phyloP scores from a whole-genome alignment of 2,113 vertebrate species.

The Toxostoma redivivum region DNA sequence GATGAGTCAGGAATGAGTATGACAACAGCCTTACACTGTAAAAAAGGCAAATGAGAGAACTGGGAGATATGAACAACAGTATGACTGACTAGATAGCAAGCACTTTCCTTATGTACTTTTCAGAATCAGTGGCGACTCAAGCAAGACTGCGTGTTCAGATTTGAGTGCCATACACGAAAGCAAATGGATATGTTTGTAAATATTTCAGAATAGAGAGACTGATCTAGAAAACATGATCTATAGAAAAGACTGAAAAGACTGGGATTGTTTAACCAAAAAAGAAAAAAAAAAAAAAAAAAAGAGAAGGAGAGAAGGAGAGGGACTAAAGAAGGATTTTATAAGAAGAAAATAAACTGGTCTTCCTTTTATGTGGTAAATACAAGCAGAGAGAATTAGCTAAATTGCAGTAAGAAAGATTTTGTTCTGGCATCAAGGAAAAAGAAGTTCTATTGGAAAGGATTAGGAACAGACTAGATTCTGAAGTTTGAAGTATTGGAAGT shows the following conservation, averaged over 20 bases:
- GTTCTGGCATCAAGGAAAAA: not conserved
- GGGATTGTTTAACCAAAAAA: not conserved
- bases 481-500: not conserved
- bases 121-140: not conserved
- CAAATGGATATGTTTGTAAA: not conserved
- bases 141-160: not conserved
- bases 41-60: not conserved
- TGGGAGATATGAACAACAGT: not conserved
- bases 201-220: not conserved
- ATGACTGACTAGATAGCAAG: not conserved
- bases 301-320: fast-evolving
- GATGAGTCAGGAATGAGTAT: not conserved
- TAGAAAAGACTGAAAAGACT: not conserved
- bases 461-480: not conserved
- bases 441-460: not conserved
- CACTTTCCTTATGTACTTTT: not conserved
- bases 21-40: not conserved
- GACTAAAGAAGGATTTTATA: not conserved
- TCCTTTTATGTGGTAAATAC: not conserved
- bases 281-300: no score
- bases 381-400: not conserved
- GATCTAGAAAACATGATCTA: not conserved
- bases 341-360: not conserved
- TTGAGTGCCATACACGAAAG: not conserved
- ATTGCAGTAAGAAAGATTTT: not conserved